These are phyloP conservation scores for Ramphastos sulfuratus DNA, from an alignment of 2,113 vertebrate species.

Conservation along the genomic window DNA sequence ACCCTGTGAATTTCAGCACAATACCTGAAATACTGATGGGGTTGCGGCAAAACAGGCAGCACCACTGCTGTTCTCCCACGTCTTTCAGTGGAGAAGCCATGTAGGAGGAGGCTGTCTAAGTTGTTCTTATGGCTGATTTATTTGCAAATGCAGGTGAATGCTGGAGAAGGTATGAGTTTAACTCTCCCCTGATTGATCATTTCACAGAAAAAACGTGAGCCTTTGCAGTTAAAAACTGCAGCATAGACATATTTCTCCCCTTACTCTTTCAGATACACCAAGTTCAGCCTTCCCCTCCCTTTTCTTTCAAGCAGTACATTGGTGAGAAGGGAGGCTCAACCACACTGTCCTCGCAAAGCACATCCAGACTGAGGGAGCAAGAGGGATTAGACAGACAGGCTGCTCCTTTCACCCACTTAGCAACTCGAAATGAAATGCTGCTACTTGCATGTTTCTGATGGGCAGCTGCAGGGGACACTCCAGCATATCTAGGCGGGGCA, in stretches of 20 bases:
- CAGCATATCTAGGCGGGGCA: not conserved
- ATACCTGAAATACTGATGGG: not conserved
- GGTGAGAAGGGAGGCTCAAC: not conserved
- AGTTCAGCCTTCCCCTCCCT: not conserved
- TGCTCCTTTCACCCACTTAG: not conserved
- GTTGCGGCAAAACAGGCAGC: slow-evolving; percentile 8
- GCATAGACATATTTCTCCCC: not conserved
- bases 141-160: slow-evolving; percentile 57
- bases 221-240: not conserved
- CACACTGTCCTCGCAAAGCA: not conserved
- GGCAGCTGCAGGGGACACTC: not conserved
- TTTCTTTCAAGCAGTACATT: not conserved
- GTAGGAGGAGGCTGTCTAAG: slow-evolving; percentile 54
- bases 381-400: not conserved
- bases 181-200: not conserved
- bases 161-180: slow-evolving; percentile 30
- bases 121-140: slow-evolving; percentile 59
- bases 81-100: slow-evolving; percentile 29
- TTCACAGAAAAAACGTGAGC: not conserved
- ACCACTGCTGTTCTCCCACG: not conserved
- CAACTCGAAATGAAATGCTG: not conserved
- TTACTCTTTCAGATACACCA: not conserved
- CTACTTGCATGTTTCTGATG: not conserved
- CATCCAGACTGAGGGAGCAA: accelerated
- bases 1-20: not conserved